phyloP scores from a whole-genome alignment of 2,888 invertebrate species.

The Operophtera brumata region DNA sequence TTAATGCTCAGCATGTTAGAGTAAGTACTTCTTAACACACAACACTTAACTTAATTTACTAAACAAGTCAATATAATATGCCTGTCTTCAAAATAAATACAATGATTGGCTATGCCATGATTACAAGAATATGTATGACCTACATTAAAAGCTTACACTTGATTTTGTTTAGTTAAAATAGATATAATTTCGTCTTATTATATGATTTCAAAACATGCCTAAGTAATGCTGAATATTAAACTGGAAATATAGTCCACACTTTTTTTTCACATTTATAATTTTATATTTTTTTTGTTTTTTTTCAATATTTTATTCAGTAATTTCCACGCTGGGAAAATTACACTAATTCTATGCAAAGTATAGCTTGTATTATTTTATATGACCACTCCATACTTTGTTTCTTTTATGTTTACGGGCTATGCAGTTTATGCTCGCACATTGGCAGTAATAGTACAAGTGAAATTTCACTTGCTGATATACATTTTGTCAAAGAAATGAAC shows the following conservation, averaged over 20 bases:
- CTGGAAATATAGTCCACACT: constrained; percentile 78
- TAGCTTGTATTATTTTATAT: constrained; percentile 87
- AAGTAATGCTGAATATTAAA: constrained; percentile 81
- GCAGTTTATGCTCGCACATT: constrained; percentile 78
- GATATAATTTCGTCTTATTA: constrained; percentile 54
- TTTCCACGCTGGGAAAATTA: constrained; percentile 88
- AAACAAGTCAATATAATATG: constrained; percentile 43
- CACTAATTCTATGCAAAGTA: constrained; percentile 96
- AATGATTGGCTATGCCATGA: constrained; percentile 59
- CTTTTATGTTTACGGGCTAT: constrained; percentile 77
- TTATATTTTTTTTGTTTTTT: constrained; percentile 48
- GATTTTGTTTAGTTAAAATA: constrained; percentile 58
- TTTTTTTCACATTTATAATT: constrained; percentile 58
- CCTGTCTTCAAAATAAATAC: constrained; percentile 55
- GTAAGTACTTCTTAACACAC: constrained; percentile 60
- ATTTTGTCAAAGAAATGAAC: constrained; percentile 29
- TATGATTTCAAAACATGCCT: constrained; percentile 76
- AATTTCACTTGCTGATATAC: constrained; percentile 54
- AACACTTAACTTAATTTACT: constrained; percentile 58
- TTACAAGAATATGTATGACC: constrained; percentile 52
- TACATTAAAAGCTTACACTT: constrained; percentile 73
- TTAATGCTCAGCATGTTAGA: constrained; percentile 79
- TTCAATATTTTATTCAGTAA: constrained; percentile 66
- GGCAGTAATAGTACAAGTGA: constrained; percentile 72
- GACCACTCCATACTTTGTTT: constrained; percentile 80